Conservation (phyloP, 2,113 vertebrate species). For the Oncorhynchus tshawytscha region DNA sequence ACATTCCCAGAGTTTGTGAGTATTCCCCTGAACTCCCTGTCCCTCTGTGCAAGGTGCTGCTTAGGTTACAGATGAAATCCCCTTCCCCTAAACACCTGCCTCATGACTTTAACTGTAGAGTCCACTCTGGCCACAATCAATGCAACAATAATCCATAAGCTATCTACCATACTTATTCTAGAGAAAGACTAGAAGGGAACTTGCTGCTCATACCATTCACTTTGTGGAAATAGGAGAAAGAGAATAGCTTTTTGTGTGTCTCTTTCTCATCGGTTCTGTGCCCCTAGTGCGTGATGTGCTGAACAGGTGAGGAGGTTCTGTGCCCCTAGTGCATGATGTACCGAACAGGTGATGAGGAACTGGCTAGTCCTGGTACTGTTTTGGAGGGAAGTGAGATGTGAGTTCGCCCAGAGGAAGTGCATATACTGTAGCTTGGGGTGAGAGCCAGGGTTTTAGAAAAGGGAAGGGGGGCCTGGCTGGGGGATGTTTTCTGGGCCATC, state of each 20-base stretch:
- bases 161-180: not conserved
- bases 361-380: not conserved
- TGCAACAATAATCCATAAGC: not conserved
- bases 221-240: not conserved
- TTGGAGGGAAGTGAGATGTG: not conserved
- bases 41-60: not conserved
- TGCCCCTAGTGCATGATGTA: not conserved
- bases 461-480: not conserved
- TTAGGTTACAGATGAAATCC: not conserved
- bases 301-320: not conserved
- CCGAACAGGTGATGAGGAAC: not conserved
- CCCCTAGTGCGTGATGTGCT: not conserved
- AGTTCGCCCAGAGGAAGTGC: conserved; percentile 11
- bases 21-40: not conserved
- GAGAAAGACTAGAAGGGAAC: too few species aligned
- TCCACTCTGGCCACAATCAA: not conserved
- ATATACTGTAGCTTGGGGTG: not conserved
- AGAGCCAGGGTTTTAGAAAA: not conserved
- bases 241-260: not conserved
- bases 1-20: too few species aligned
- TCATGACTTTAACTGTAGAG: not conserved
- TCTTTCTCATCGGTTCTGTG: not conserved
- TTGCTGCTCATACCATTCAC: too few species aligned
- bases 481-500: conserved; percentile 24
- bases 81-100: not conserved